Conservation (phyloP, 2,888 invertebrate species). For the Ctenicera cuprea region DNA sequence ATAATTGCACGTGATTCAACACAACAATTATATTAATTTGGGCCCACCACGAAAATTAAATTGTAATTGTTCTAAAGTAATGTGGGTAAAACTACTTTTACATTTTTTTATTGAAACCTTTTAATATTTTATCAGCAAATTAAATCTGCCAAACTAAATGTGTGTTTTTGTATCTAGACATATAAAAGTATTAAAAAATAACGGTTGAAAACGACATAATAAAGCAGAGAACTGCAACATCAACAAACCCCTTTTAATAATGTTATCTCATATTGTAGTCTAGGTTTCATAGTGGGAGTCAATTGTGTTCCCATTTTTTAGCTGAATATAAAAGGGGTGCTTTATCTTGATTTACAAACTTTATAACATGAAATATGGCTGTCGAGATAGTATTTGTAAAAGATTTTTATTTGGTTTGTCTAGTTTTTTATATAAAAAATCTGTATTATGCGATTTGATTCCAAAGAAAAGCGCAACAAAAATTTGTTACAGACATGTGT, state of each 20-base stretch:
- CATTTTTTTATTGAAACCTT: neutral
- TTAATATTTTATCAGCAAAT: neutral
- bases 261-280: slow-evolving; percentile 40
- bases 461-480: too few relatives aligned
- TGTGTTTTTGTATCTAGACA: slow-evolving; percentile 5
- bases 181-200: slow-evolving; percentile 45
- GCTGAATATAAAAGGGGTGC: slow-evolving; percentile 19
- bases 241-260: slow-evolving; percentile 42
- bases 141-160: slow-evolving; percentile 1
- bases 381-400: neutral
- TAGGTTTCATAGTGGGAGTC: slow-evolving; percentile 44
- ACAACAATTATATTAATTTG: neutral
- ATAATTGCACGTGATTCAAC: neutral
- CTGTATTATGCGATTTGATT: too few relatives aligned
- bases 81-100: too few relatives aligned
- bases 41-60: neutral
- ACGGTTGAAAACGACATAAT: slow-evolving; percentile 46
- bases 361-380: slow-evolving; percentile 2
- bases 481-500: too few relatives aligned
- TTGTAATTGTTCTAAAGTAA: too few relatives aligned
- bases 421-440: neutral
- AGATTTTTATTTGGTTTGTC: neutral
- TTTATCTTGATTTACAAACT: slow-evolving; percentile 31
- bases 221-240: slow-evolving; percentile 38
- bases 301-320: slow-evolving; percentile 42